Base-by-base conservation (phyloP, 1,140 invertebrate species). In the Parapsyche elsis region DNA sequence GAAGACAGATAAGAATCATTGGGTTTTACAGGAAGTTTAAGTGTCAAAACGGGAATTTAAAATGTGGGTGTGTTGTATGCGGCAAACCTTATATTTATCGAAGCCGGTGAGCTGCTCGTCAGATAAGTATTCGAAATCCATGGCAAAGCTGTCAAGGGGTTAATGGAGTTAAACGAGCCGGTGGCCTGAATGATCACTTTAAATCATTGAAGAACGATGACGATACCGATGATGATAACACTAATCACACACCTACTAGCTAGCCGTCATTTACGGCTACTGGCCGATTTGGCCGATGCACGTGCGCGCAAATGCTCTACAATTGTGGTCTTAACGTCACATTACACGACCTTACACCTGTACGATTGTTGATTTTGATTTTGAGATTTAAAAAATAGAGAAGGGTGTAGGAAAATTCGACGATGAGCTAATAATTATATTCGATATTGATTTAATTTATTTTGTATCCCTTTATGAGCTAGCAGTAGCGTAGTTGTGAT, bases 71-170 rank as follows among this genome's bases (percentile, higher is more conserved):
- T 14, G 26, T 38, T 73, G 38, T 46, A 12, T 5, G 26, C 26
- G 84, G 85, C 82, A 88, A 90, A 97, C 96, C 92, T 97, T 97
- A 86, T 98, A 98, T 88, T 94, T 94, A 88, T 97, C 95, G 88
- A 98, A 97, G 61, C 96, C 96, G 84, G 92, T 90, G 57, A 98
- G 91, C 85, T 97, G 94, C 83, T 96, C 93, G 77, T 91, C 89
- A 46, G 90, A 92, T 74, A 98, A 89, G 87, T 97, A 97, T 85
- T 94, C 90, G 73, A 90, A 89, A 86, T 93, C 90, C 81, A 92
- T 81, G 80, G 75, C 80, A 7, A 38, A 7, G 30, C 2, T 38
- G 1, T 38, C 7, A 1, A 38, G 30, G 30, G 30, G 7, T 38
- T 38, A 7, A 38, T 4, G 30, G 30, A 38, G 30, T 4, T 1